Conservation (phyloP, 2,888 invertebrate species). For the Andrena flavipes region DNA sequence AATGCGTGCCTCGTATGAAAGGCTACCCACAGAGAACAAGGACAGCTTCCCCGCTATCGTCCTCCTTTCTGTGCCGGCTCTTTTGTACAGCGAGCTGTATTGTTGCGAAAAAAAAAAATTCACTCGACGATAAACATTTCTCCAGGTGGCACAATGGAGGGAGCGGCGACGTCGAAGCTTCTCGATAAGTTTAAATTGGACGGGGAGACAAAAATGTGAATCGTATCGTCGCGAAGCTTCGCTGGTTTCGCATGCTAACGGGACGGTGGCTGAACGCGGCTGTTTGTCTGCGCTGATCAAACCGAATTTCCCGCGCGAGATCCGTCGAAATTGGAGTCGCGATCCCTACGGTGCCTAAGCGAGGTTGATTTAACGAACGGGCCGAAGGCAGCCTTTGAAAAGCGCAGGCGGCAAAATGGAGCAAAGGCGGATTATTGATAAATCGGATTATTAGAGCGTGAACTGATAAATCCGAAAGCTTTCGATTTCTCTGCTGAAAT, state of each 20-base stretch:
- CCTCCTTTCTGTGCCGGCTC: slow-evolving; percentile 1
- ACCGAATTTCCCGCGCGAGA: background rate
- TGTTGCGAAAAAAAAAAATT: slow-evolving; percentile 17
- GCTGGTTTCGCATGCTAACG: too few species aligned
- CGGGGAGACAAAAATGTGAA: background rate
- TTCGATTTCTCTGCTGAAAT: slow-evolving; percentile 51
- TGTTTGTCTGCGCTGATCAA: background rate
- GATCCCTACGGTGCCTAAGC: background rate
- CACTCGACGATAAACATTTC: slow-evolving; percentile 18
- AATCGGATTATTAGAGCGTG: slow-evolving; percentile 68
- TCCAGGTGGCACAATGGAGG: background rate
- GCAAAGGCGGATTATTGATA: slow-evolving; percentile 35
- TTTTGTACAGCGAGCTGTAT: background rate
- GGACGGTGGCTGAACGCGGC: background rate
- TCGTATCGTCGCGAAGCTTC: background rate
- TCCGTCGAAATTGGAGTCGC: background rate
- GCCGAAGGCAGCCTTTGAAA: slow-evolving; percentile 22
- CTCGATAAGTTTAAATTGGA: slow-evolving; percentile 1
- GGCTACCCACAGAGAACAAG: background rate
- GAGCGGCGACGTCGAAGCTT: background rate
- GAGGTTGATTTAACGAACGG: slow-evolving; percentile 32
- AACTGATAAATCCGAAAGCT: slow-evolving; percentile 71
- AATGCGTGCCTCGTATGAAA: slow-evolving; percentile 1
- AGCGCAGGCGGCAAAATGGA: slow-evolving; percentile 33
- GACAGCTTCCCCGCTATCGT: background rate